These are phyloP conservation scores for Lagopus muta DNA, from an alignment of 2,113 vertebrate genomes.

Conservation along the genomic window DNA sequence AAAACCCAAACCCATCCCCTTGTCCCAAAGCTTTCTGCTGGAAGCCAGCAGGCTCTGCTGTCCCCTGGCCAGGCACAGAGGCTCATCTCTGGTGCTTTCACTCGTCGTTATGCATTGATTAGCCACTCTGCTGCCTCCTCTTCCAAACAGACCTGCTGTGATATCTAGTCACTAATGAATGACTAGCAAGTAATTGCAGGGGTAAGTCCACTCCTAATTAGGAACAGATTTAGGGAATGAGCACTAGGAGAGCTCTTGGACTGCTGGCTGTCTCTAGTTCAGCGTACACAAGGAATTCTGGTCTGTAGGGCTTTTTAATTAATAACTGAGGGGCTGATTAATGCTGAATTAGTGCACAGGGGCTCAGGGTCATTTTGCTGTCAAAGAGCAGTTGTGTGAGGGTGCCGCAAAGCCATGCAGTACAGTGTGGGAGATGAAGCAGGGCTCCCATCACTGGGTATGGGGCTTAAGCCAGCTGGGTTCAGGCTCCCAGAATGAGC, in stretches of 20 bases:
- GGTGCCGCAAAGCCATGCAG: neutral
- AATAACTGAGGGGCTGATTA: neutral
- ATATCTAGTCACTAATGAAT: neutral
- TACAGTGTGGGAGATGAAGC: neutral
- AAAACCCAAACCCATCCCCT: neutral
- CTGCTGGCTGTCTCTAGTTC: neutral
- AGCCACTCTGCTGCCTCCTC: neutral
- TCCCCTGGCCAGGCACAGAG: neutral
- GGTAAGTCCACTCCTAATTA: slow-evolving; percentile 19
- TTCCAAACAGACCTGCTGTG: neutral
- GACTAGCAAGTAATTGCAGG: neutral
- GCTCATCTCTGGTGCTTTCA: neutral
- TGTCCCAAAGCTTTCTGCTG: neutral
- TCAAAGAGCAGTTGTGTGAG: neutral
- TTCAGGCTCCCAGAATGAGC: fast-evolving
- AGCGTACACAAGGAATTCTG: neutral
- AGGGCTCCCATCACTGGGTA: neutral
- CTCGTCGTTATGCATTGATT: fast-evolving
- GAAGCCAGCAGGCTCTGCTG: neutral
- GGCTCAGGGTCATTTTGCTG: neutral
- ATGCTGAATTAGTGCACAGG: neutral
- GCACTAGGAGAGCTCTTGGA: neutral
- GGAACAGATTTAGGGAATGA: neutral
- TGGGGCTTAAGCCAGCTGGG: neutral
- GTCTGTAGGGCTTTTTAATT: neutral